Evolutionary conservation across 2,797 vertebrate species (phyloP).

Genomic region (Gadopsis bispinosus): DNA sequence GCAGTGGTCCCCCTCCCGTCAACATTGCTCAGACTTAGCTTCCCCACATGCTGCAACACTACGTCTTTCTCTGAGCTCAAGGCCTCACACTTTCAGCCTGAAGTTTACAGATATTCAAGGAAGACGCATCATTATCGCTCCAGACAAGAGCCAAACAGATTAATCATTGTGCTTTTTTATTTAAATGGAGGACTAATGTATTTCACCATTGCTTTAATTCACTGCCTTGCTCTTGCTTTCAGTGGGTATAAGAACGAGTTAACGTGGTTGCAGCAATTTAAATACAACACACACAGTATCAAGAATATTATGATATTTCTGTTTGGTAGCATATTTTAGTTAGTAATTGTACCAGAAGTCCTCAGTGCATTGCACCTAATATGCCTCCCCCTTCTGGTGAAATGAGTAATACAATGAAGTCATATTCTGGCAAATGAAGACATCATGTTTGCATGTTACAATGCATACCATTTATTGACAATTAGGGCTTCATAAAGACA

Average conservation of each 20-base stretch:
- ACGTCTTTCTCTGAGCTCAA: constrained; percentile 47
- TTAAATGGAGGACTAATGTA: constrained; percentile 17
- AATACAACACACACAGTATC: neutral
- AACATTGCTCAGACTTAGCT: constrained; percentile 58
- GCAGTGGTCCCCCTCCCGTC: constrained; percentile 79
- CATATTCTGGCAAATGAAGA: constrained; percentile 19
- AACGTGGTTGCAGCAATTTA: neutral
- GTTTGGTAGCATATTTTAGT: constrained; percentile 6
- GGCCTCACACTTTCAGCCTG: constrained; percentile 39
- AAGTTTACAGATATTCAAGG: constrained; percentile 55
- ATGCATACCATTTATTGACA: constrained; percentile 65
- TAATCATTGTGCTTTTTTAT: constrained; percentile 23
- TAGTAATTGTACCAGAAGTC: constrained; percentile 7
- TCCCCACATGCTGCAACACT: constrained; percentile 59
- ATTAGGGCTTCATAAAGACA: constrained; percentile 31
- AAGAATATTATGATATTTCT: constrained; percentile 14
- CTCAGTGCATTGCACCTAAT: constrained; percentile 13
- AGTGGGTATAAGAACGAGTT: neutral
- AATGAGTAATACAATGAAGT: constrained; percentile 30
- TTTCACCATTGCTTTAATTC: constrained; percentile 9
- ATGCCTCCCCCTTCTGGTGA: constrained; percentile 74
- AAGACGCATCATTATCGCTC: constrained; percentile 45
- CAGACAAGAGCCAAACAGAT: constrained; percentile 33
- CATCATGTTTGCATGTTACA: constrained; percentile 16
- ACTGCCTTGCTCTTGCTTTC: neutral